Evolutionary conservation across 2,888 invertebrate genomes (phyloP), one percentile per base, ranked within the genome.

Genomic region (Euplagia quadripunctaria): DNA sequence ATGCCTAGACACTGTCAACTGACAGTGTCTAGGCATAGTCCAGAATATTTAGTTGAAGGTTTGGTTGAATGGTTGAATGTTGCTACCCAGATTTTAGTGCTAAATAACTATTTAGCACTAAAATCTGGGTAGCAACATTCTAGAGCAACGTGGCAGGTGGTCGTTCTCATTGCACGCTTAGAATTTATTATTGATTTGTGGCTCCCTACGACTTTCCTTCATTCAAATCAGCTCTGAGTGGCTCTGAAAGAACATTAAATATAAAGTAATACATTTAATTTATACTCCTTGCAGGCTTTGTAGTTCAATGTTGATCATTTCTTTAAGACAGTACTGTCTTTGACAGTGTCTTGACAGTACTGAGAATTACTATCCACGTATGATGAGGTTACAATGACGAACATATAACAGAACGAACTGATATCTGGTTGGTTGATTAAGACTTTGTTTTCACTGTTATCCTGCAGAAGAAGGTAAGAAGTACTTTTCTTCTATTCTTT

Each of bases 161-260:
- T 81, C 77, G 72, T 75, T 79, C 77, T 76, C 82, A 81, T 71
- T 63, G 74, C 79, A 55, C 64, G 79, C 66, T 71, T 42, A 71
- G 69, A 76, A 77, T 82, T 81, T 83, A 81, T 76, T 78, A 76
- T 71, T 72, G 65, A 79, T 76, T 72, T 76, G 74, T 77, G 79
- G 74, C 82, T 77, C 74, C 58, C 61, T 73, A n/a, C 31, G 51
- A 20, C 46, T 43, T 46, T 65, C 16, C 46, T 17, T 31, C n/a
- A 83, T 81, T 79, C 73, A 68, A 81, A 79, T 69, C 63, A 64
- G 66, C 73, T 61, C 11, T 61, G 31, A 14, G 31, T 31, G 14
- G 31, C 31, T 61, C 61, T 31, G 4, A 31, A 61, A 31, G 31
- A 61, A 14, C 31, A 12, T 31, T 14, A 31, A 61, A 61, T 14